Evolutionary conservation across 1,140 invertebrate species (phyloP).

Genomic region (Eurosta solidaginis): DNA sequence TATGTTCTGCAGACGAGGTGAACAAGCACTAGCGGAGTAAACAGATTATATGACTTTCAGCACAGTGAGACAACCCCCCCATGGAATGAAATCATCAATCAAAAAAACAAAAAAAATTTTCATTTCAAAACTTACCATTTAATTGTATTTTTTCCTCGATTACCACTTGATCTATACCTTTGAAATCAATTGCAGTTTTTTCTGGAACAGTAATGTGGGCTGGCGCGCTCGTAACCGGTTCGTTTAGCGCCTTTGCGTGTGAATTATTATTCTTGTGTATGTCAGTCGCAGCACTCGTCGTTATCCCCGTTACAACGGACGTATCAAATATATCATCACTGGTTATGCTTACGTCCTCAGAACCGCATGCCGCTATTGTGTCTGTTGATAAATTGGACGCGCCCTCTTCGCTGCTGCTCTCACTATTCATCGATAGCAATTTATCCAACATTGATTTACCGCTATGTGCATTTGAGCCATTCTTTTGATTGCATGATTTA

Average conservation of each 20-base stretch:
- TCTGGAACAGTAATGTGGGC: background rate
- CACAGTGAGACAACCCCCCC: too few species aligned
- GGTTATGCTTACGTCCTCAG: conserved; percentile 53
- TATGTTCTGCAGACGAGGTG: too few species aligned
- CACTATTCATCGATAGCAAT: conserved; percentile 55
- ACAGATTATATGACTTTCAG: too few species aligned
- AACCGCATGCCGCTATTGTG: conserved; percentile 51
- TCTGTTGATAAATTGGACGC: conserved; percentile 55
- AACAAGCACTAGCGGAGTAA: too few species aligned
- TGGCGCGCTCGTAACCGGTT: background rate
- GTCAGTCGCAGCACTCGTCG: conserved; percentile 34
- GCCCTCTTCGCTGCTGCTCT: conserved; percentile 51
- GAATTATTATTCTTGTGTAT: background rate
- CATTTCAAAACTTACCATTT: background rate
- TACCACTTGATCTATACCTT: conserved; percentile 29
- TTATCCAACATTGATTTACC: conserved; percentile 56
- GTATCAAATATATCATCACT: conserved; percentile 51
- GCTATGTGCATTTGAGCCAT: conserved; percentile 27
- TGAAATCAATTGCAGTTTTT: background rate
- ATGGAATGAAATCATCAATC: too few species aligned
- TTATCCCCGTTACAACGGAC: conserved; percentile 31
- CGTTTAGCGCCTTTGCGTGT: background rate
- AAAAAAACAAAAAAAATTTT: background rate
- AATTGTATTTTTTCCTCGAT: background rate
- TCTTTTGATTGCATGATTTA: conserved; percentile 39